phyloP scores from a whole-genome alignment of 2,888 invertebrate species.

The Leucozona laternaria region DNA sequence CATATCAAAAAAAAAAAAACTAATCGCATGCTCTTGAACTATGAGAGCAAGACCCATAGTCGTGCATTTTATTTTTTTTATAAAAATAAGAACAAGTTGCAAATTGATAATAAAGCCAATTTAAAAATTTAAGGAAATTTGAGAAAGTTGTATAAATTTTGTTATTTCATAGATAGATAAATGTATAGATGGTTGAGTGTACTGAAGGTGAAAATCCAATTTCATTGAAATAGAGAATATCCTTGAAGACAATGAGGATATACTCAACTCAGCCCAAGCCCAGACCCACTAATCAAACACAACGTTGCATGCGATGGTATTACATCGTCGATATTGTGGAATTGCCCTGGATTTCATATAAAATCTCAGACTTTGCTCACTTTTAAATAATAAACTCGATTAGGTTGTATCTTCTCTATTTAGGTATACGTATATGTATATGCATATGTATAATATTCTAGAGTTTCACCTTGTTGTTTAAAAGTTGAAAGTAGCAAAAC shows the following conservation, averaged over 20 bases:
- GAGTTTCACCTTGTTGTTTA: neutral
- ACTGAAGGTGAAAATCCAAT: neutral
- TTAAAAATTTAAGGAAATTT: too few species aligned
- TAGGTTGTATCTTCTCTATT: neutral
- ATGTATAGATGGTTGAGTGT: too few species aligned
- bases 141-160: too few species aligned
- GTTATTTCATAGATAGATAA: too few species aligned
- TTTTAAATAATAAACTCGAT: neutral
- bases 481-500: neutral
- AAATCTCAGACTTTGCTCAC: neutral
- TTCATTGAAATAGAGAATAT: neutral
- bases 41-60: too few species aligned
- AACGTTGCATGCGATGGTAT: neutral
- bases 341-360: neutral
- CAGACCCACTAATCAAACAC: neutral
- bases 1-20: too few species aligned
- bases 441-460: neutral
- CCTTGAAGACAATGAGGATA: neutral
- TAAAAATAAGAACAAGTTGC: too few species aligned
- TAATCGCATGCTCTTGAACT: too few species aligned
- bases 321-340: neutral
- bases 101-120: too few species aligned
- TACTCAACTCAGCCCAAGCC: too few species aligned
- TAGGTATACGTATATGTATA: neutral
- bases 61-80: too few species aligned